Base-by-base conservation (phyloP, 2,888 invertebrate genomes). In the Netelia fuscicornis region DNA sequence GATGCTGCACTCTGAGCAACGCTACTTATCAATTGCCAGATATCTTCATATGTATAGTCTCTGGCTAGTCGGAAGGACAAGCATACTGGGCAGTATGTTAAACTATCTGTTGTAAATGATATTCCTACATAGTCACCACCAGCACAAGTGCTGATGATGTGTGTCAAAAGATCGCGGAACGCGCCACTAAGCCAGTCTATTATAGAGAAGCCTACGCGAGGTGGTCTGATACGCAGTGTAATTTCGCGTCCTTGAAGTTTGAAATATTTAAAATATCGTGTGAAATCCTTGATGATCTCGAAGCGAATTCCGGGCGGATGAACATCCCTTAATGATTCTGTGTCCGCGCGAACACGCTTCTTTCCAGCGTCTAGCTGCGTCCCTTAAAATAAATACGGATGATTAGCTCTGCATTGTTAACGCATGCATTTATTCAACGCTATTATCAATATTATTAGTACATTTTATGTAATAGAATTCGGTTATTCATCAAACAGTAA, bases 201-300 rank as follows among this genome's bases (percentile, higher is more conserved):
- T 23, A 60, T 60, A 17, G 30, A 56, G 10, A 13, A 8, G 0
- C 58, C 60, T 3, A 37, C 11, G 20, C 6, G 72, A 17, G 72
- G 72, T 44, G 58, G 17, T 17, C 72, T 42, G 10, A 72, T 58
- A 2, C 60, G 72, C 60, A 62, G 13, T 1, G 44, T 60, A 3
- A 25, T 60, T 37, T 72, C 60, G 10, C 60, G 72, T 25, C 60
- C 72, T 0, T n/a, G 60, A 23, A 72, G 60, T 25, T 72, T 60
- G n/a, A 72, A 62, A 3, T 60, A 48, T 1, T 72, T 72, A n/a
- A 72, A 72, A 62, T 72, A 72, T 25, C 44, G 72, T 9, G 60
- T 8, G 3, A 25, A n/a, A 20, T 72, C 72, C 20, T n/a, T 25
- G 58, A 25, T 3, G 13, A 72, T 72, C 5, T 60, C 23, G 23